Percentiles rank a stretch among this genome's conserved stretches.
These are phyloP conservation scores for Goniozus legneri DNA, from an alignment of 1,140 invertebrate species.

Conservation along the genomic window DNA sequence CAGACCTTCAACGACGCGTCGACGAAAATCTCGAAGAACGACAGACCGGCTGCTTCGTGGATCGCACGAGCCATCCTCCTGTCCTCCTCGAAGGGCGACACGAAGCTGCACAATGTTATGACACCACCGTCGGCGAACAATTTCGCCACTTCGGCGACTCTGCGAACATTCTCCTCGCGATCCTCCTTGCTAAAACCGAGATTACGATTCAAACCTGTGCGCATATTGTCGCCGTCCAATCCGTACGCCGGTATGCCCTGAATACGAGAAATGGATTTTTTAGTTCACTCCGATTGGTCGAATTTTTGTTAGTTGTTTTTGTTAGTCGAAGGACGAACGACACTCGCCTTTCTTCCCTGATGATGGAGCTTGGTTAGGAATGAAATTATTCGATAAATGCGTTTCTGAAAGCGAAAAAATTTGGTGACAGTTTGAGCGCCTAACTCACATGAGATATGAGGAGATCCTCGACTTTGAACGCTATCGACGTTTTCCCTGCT, in stretches of 20 bases:
- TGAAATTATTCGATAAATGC: too few relatives aligned
- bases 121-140: conserved; percentile 95
- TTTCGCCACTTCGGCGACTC: conserved; percentile 95
- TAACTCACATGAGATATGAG: conserved; percentile 28
- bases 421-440: too few relatives aligned
- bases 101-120: conserved; percentile 92
- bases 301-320: too few relatives aligned
- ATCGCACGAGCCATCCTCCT: conserved; percentile 80
- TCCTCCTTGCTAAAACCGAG: conserved; percentile 90
- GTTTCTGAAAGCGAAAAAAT: too few relatives aligned
- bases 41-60: conserved; percentile 78
- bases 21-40: conserved; percentile 94
- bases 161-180: conserved; percentile 92
- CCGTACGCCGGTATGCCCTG: conserved; percentile 72
- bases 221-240: conserved; percentile 95
- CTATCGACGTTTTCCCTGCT: conserved; percentile 96
- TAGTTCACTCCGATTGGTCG: too few relatives aligned
- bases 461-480: conserved; percentile 60
- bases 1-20: conserved; percentile 91
- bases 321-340: too few relatives aligned
- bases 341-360: too few relatives aligned
- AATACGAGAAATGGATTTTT: too few relatives aligned
- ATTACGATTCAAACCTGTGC: conserved; percentile 92
- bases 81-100: conserved; percentile 92
- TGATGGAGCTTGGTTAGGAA: too few relatives aligned